Conservation (phyloP, 2,113 vertebrate genomes). For the Scomber japonicus region DNA sequence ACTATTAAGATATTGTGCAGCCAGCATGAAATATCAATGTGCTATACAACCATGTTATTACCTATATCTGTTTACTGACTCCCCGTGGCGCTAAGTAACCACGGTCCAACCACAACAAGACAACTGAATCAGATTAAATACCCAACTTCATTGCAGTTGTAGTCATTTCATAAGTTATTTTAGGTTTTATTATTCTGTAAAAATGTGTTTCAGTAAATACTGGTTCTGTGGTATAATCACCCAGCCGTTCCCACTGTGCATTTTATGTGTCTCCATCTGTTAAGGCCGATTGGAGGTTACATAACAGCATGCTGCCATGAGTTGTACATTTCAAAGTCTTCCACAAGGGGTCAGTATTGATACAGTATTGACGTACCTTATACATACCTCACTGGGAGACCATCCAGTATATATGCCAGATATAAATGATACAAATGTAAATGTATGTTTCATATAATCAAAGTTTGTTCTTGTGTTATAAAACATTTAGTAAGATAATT, state of each 20-base stretch:
- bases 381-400: not conserved
- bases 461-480: not conserved
- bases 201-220: conserved; percentile 8
- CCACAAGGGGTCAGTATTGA: conserved; percentile 73
- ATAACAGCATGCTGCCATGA: not conserved
- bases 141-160: not conserved
- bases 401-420: not conserved
- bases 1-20: not conserved
- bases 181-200: not conserved
- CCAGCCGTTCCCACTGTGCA: not conserved
- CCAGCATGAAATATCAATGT: not conserved
- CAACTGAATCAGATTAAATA: not conserved
- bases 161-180: not conserved
- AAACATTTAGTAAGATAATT: no score
- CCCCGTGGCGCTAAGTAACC: not conserved
- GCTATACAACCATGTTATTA: not conserved
- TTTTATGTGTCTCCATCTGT: no score
- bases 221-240: not conserved
- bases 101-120: conserved; percentile 4
- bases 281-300: not conserved
- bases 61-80: not conserved
- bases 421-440: not conserved
- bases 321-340: conserved; percentile 23
- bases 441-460: not conserved
- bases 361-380: conserved; percentile 20